These are phyloP conservation scores for Phania funesta DNA, from an alignment of 2,888 invertebrate species.

Conservation along the genomic window DNA sequence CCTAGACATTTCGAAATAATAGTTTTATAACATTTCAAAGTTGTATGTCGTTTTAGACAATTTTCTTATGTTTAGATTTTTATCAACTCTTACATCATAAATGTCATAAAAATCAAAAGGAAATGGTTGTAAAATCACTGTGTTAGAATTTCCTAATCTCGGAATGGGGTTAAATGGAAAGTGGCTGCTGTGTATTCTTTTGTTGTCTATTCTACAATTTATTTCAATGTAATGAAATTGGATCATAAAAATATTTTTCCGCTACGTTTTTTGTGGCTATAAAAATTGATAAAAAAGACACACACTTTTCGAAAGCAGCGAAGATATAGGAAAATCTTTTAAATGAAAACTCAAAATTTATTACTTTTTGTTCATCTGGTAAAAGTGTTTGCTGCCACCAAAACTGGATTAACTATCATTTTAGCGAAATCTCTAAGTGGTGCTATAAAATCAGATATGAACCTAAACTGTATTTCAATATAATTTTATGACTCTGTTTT, in stretches of 20 bases:
- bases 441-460: conserved; percentile 64
- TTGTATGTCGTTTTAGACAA: conserved; percentile 54
- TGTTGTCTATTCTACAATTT: conserved; percentile 60
- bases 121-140: conserved; percentile 60
- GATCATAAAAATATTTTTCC: conserved; percentile 62
- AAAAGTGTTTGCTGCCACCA: conserved; percentile 18
- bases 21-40: conserved; percentile 66
- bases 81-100: conserved; percentile 65
- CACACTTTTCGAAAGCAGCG: background rate
- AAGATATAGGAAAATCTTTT: background rate
- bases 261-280: conserved; percentile 50
- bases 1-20: conserved; percentile 47
- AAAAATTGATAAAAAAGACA: conserved; percentile 57
- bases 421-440: conserved; percentile 68
- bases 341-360: conserved; percentile 69
- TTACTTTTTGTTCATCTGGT: conserved; percentile 69
- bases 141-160: conserved; percentile 20
- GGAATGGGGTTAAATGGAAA: conserved; percentile 64
- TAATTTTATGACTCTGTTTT: conserved; percentile 53
- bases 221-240: conserved; percentile 66
- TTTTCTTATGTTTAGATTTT: conserved; percentile 7
- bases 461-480: conserved; percentile 57
- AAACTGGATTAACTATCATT: conserved; percentile 65
- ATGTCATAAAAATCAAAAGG: conserved; percentile 63
- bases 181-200: conserved; percentile 50